Base-by-base conservation (phyloP, 2,888 invertebrate species). In the Drosophila antonietae region DNA sequence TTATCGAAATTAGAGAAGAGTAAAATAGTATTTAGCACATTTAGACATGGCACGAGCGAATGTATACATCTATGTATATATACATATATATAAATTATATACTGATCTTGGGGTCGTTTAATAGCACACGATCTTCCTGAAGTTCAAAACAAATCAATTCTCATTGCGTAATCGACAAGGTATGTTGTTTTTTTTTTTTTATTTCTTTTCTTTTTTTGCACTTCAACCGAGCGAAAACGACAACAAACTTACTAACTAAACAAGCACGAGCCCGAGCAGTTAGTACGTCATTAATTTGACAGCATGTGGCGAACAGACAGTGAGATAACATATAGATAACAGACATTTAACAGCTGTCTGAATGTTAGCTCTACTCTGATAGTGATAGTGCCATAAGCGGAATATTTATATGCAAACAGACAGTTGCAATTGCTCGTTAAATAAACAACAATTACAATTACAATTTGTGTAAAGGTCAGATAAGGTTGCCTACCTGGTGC, bases 281-380 rank as follows among this genome's bases (percentile, higher is more conserved):
- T 60, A 43, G 46, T 75, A 75, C 78, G 78, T 79, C 80, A 71
- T 56, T 10, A 18, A 51, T 15, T 63, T 51, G 37, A 63, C 63
- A 73, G 69, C 76, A 65, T 66, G 65, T 49, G 28, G 31, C 15
- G 12, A 9, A 10, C 39, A 35, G 52, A 18, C 35, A 39, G 41
- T 15, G 28, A 28, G 55, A 55, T 41, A 15, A 23, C 14, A 23
- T 15, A 6, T 14, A 59, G 79, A 74, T 68, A 70, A 69, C 63
- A 60, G 31, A 20, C 65, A 41, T 43, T 43, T 60, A 73, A 59
- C 35, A 51, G 61, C 41, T 76, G 59, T 43, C 44, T 28, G 43
- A 18, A 41, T 20, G 41, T 23, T 51, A 44, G 44, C 18, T 33
- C 33, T 33, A 14, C 33, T 12, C 52, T 39, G n/a, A 7, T 43